phyloP scores from a whole-genome alignment of 1,140 invertebrate genomes.

The Drosophila nikananu region DNA sequence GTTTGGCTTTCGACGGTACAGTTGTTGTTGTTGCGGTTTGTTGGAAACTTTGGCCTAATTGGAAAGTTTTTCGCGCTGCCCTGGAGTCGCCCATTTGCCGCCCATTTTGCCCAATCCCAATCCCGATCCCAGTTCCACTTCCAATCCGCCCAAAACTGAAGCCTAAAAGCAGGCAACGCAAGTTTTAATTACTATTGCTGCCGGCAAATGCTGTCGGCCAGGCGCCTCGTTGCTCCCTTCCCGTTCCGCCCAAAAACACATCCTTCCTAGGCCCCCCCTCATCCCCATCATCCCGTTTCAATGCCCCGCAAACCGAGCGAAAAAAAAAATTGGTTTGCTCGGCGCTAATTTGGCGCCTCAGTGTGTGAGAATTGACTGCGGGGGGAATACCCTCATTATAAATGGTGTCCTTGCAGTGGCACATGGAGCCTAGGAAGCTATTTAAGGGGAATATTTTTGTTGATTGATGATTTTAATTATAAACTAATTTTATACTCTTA shows the following conservation, averaged over 20 bases:
- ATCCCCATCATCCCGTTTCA: neutral
- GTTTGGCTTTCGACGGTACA: conserved; percentile 47
- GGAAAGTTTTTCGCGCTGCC: conserved; percentile 70
- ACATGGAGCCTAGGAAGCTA: neutral
- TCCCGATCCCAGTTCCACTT: conserved; percentile 2
- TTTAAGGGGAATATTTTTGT: neutral
- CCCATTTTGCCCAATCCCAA: conserved; percentile 2
- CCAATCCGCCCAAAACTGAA: conserved; percentile 8
- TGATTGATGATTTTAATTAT: neutral
- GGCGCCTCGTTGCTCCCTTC: conserved; percentile 11
- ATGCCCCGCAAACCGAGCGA: conserved; percentile 33
- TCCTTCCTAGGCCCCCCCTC: neutral
- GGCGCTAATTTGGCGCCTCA: conserved; percentile 76
- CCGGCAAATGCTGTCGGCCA: conserved; percentile 65
- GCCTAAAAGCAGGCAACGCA: conserved; percentile 77
- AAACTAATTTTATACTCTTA: too few species aligned
- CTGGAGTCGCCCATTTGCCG: conserved; percentile 24
- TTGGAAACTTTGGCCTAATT: conserved; percentile 78
- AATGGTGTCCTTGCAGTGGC: neutral
- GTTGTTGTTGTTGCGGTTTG: conserved; percentile 37
- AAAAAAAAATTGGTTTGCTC: conserved; percentile 35
- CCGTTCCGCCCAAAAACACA: neutral
- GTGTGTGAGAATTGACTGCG: conserved; percentile 73
- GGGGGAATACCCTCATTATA: conserved; percentile 25
- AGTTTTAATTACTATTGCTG: conserved; percentile 80